Evolutionary conservation across 1,140 invertebrate species (phyloP), one percentile per base, ranked within the genome.

Genomic region (Zaprionus tsacasi): DNA sequence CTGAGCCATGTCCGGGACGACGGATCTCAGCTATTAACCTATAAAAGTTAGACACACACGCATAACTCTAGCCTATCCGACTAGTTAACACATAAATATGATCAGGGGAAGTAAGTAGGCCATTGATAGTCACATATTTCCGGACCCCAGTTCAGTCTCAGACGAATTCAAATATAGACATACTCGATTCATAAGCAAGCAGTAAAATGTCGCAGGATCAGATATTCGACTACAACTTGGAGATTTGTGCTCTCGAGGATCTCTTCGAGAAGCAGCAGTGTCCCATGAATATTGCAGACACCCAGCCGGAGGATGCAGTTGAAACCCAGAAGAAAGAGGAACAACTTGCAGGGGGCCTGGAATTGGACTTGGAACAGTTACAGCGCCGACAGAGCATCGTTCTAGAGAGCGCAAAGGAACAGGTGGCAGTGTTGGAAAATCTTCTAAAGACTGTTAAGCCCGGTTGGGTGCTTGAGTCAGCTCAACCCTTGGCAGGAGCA

Each of bases 381-480:
- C 72, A 75, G 36, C 73, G 43, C 11, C 68, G 60, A n/a, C 43
- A 64, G 8, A 45, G 59, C 59, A 13, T 65, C 12, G 55, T 65
- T 5, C 69, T 11, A 10, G 59, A 64, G 10, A 54, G 27, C 13
- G 74, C 74, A 0, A 59, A 76, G 25, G 27, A 66, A 15, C 63
- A 76, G 40, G 63, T 55, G 21, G 36, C 61, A 0, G 63, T 40
- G 17, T 56, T 70, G 3, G 48, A 55, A 12, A 60, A 55, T 48
- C 17, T 72, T 36, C 45, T 75, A 4, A 74, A 58, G 50, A 38
- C 45, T 6, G 8, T 48, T 0, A 35, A 68, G 1, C 1, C 45
- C 21, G 13, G 6, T 8, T 74, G 68, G 61, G 10, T 11, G 8
- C 3, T 11, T 70, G 68, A 52, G 12, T 5, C 27, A 30, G 27